Evolutionary conservation across 2,888 invertebrate species (phyloP), one percentile per base, ranked within the genome.

Genomic region (Laothoe populi): DNA sequence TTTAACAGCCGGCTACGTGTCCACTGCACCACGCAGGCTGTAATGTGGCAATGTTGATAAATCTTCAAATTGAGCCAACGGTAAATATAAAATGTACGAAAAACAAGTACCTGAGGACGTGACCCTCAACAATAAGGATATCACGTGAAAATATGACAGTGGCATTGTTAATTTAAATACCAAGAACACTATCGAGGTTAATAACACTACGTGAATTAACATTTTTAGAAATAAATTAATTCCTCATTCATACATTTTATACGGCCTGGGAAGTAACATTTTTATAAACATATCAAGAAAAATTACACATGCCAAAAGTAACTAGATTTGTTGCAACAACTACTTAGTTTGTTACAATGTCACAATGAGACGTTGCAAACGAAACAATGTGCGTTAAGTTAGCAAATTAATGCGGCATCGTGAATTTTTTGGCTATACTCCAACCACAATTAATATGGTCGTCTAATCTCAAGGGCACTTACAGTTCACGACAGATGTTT

Each of bases 341-440:
- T 68, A 59, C 61, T 64, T 44, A 66, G 62, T 64, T 64, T 59
- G 63, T 44, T 45, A 21, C 64, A 61, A 68, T 74, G 70, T 74
- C 68, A 70, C 69, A 71, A 70, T 65, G 61, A 61, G 57, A 66
- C 65, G 63, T 61, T 67, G 67, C 64, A 73, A 71, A 70, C 70
- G 64, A 77, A 76, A 72, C 76, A 78, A 71, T 62, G 64, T 31
- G 67, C 76, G 71, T 73, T 73, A 72, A 73, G 68, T 74, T 74
- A 74, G 74, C 77, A 81, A 87, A 85, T 83, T 79, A 84, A 82
- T 81, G 79, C 75, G 73, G 73, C 75, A 78, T 81, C 70, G 79
- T 75, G 78, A 85, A 83, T 82, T 73, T 69, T 66, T 86, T 90
- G 89, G 88, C 88, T 77, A 46, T 70, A 71, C 65, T 84, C 90